Evolutionary conservation across 1,140 invertebrate genomes (phyloP), one percentile per base, ranked within the genome.

Genomic region (Papilio dardanus): DNA sequence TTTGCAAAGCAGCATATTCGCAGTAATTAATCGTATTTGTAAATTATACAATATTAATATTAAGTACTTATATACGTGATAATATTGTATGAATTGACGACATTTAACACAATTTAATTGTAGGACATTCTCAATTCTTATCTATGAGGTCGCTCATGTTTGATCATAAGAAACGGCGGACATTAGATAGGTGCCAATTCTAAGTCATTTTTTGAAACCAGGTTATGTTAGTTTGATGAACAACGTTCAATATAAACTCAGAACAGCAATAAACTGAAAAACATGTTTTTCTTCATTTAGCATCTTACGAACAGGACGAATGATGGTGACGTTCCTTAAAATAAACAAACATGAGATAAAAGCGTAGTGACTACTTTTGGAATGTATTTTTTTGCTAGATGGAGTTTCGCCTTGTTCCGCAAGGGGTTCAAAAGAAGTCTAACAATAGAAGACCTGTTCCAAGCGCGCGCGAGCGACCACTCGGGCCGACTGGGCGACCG

Each of bases 361-460:
- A 24, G 3, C 10, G 8, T 54, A 31, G 16, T 35, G 14, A 14
- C 5, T 35, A 33, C 14, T 33, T 74, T 74, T 62, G 50, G 2
- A 33, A 24, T 24, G 0, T 58, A 31, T 74, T n/a, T 77, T 74
- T 76, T 33, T 33, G 14, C 37, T 77, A 93, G 91, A 85, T 93
- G 86, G 86, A 92, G 91, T 69, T 90, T 92, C 35, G 79, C 71
- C 28, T 75, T 93, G 71, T 93, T 93, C 66, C 80, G 77, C 50
- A 81, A 83, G 75, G 90, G 90, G 14, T 92, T 88, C 76, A 94
- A 94, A 84, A 83, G 91, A 30, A 94, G 95, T 66, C 81, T 96
- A 14, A 94, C 94, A 69, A 83, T 94, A 42, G 85, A 93, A 2
- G 95, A 96, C 81, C 82, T 96, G n/a, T 95, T 94, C 85, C 90